These are phyloP conservation scores for Calliphora vicina DNA, from an alignment of 1,140 invertebrate species.

Conservation along the genomic window DNA sequence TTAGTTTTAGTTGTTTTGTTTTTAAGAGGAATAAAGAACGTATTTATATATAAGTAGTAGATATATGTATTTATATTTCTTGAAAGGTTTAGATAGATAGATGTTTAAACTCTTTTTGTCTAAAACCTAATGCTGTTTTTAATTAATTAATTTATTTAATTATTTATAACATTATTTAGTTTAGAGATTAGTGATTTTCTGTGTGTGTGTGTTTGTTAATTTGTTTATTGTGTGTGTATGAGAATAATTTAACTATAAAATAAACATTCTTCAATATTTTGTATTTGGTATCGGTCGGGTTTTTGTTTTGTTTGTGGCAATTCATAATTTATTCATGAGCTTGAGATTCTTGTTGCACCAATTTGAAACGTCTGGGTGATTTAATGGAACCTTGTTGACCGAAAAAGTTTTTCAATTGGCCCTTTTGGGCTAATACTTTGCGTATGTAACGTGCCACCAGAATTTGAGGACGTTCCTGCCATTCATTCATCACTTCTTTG, in stretches of 20 bases:
- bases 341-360: conserved; percentile 89
- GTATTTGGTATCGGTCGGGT: background rate
- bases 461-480: conserved; percentile 90
- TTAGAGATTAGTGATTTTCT: too few relatives aligned
- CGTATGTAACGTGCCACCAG: conserved; percentile 89
- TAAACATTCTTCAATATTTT: too few relatives aligned
- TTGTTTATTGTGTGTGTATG: background rate
- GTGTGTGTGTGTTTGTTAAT: too few relatives aligned
- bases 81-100: too few relatives aligned
- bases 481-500: conserved; percentile 90
- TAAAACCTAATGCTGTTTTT: too few relatives aligned
- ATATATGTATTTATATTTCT: too few relatives aligned
- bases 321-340: conserved; percentile 78
- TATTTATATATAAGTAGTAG: too few relatives aligned
- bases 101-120: too few relatives aligned
- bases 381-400: conserved; percentile 82
- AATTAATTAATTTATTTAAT: too few relatives aligned
- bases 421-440: conserved; percentile 78
- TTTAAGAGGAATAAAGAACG: too few relatives aligned
- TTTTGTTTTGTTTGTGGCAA: background rate
- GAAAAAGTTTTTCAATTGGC: conserved; percentile 72
- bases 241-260: conserved; percentile 14
- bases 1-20: too few relatives aligned
- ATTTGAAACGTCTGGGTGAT: conserved; percentile 83
- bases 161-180: too few relatives aligned